Base-by-base conservation (phyloP, 2,113 vertebrate species). In the Bucco capensis region DNA sequence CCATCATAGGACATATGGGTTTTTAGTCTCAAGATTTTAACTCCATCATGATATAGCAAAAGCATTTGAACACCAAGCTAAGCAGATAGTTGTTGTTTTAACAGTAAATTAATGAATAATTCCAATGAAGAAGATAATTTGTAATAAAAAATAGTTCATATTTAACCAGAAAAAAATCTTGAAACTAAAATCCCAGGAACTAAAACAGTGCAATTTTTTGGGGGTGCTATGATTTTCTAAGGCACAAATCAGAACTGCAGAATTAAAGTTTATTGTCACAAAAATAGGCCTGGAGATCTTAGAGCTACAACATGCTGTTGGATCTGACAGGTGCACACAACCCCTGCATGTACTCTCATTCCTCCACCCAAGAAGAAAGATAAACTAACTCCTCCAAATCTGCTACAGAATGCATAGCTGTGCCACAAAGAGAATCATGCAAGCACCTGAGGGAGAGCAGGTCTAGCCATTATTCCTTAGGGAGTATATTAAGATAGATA, bases 141-240 rank as follows among this genome's bases (percentile, higher is more conserved):
- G 11, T 33, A 49, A 75, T 44, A 38, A 64, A 69, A 66, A 71
- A 28, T 49, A 49, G 7, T 12, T 61, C 42, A 35, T 56, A 60
- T 23, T 44, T 83, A 67, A 75, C 51, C 25, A 86, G 51, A 71
- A 77, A 60, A 71, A 61, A 81, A 6, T 6, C 7, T 46, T 54
- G 14, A 83, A 92, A 69, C 5, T 44, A 33, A 72, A 72, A 78
- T 27, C 9, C 6, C 57, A 74, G 38, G 75, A 91, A 72, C 19
- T 58, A 31, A 65, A 84, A 21, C 2, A 42, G 27, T 1, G 8
- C 15, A 54, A 14, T 3, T 0, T 19, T 14, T 38, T 70, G 38
- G 69, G 71, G 50, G 10, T 50, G n/a, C 19, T 21, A 0, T 47
- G 40, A 15, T 60, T 21, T 66, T 77, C 58, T 24, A 65, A 69